Evolutionary conservation across 2,888 invertebrate species (phyloP), one percentile per base, ranked within the genome.

Genomic region (Sinotaia quadrata): DNA sequence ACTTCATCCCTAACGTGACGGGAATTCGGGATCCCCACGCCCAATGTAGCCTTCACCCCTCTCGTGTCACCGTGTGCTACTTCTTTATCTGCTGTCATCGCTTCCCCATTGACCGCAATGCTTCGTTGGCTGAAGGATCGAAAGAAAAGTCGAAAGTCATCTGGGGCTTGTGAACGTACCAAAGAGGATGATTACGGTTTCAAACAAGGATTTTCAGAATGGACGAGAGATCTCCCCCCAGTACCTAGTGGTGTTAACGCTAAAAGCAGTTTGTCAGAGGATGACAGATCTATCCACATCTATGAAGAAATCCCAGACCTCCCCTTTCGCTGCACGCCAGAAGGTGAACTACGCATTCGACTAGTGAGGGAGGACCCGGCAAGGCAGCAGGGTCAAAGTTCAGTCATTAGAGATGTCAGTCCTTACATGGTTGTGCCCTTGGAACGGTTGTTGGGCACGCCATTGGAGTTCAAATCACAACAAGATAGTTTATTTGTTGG

Each of bases 271-370:
- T 47, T 62, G 15, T 44, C 52, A 15, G 70, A 68, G 37, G 73
- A 73, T 33, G 72, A 74, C 49, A 75, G 67, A 57, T 70, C 72
- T 7, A 63, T 72, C 12, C 75, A 75, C 54, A 74, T 75, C 56
- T 75, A 75, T 59, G 75, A 75, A 47, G 75, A 75, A 61, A 75
- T 75, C 47, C 69, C 74, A 24, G 75, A 75, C 66, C 49, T 74
- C 7, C 72, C 71, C 2, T 56, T 69, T 8, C 24, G 49, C 33
- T 68, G 63, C 37, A 60, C 54, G 27, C 66, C 58, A 8, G 67
- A 58, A 7, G 60, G 34, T 2, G 67, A 67, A 18, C 63, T 57
- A 0, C 36, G 49, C 31, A 49, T 61, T 34, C 34, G 34, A 34
- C 63, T 68, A 31, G 67, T 44, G 15, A 47, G 31, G 24, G 58